Evolutionary conservation across 2,888 invertebrate species (phyloP), one percentile per base, ranked within the genome.

Genomic region (Polymixis flavicincta): DNA sequence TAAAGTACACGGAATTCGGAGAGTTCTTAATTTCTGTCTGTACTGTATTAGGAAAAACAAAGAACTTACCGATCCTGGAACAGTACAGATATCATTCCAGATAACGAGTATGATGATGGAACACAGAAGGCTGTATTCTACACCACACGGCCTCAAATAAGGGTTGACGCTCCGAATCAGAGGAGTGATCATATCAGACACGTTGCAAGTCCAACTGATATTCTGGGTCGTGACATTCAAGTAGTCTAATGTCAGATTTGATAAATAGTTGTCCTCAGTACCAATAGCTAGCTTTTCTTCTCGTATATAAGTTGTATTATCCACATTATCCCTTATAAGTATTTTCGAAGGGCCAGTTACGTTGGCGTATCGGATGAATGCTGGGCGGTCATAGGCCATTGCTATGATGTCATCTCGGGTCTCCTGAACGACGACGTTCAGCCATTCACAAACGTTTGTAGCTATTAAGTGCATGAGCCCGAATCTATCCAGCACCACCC

Each of bases 391-490:
- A 83, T 95, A 95, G 0, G 96, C 95, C 50, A 96, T 93, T 4
- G 94, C 90, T 32, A 97, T 96, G 75, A 98, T 98, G 92, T 99
- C 98, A 90, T 98, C 98, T 90, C 98, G 98, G 3, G 99, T 99
- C 92, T 99, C 99, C 91, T 98, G 98, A 22, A 99, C 98, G 45
- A 99, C 96, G 2, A 98, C 98, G 92, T 98, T 98, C 11, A 99
- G 95, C 99, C 99, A 99, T 89, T 99, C 98, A 94, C 99, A 99
- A 19, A 99, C 95, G 92, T 99, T 99, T 22, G 99, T 99, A 2
- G 99, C 99, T 80, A 99, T 97, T 97, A 99, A 97, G 92, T 99
- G 99, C 99, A 99, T 99, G 22, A 99, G 96, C 0, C 99, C 99
- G 87, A 99, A 98, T 86, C 99, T 97, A n/a, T 96, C 95, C 7